Percentiles rank a stretch among this genome's conserved stretches.
phyloP scores from a whole-genome alignment of 2,888 invertebrate species.

The Trachelus stipa region DNA sequence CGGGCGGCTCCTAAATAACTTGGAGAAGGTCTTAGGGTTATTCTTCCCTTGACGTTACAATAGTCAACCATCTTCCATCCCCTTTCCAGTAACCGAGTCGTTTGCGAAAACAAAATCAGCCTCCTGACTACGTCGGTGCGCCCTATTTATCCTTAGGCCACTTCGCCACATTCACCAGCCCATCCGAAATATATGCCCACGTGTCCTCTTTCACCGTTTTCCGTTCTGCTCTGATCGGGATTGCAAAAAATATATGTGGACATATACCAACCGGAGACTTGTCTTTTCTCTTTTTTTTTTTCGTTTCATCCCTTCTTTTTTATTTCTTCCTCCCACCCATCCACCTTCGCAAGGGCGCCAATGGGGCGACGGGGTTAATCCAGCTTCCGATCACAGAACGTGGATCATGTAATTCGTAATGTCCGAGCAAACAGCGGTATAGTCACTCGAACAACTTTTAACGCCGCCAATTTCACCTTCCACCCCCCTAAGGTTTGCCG shows the following conservation, averaged over 20 bases:
- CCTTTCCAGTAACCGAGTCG: background rate
- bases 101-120: constrained; percentile 25
- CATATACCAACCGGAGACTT: too few species aligned
- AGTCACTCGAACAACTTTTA: background rate
- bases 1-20: background rate
- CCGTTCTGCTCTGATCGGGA: background rate
- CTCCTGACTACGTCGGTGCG: constrained; percentile 18
- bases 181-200: background rate
- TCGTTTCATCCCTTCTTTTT: background rate
- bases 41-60: background rate
- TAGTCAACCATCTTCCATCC: background rate
- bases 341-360: background rate
- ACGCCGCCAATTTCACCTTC: background rate
- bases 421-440: background rate
- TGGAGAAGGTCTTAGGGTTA: background rate
- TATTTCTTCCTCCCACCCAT: background rate
- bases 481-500: background rate
- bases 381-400: background rate
- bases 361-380: background rate
- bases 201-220: background rate
- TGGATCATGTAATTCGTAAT: background rate
- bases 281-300: background rate
- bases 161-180: background rate
- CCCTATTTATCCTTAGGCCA: constrained; percentile 23
- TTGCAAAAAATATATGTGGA: background rate